Evolutionary conservation across 2,113 vertebrate species (phyloP).

Genomic region (Rana temporaria): DNA sequence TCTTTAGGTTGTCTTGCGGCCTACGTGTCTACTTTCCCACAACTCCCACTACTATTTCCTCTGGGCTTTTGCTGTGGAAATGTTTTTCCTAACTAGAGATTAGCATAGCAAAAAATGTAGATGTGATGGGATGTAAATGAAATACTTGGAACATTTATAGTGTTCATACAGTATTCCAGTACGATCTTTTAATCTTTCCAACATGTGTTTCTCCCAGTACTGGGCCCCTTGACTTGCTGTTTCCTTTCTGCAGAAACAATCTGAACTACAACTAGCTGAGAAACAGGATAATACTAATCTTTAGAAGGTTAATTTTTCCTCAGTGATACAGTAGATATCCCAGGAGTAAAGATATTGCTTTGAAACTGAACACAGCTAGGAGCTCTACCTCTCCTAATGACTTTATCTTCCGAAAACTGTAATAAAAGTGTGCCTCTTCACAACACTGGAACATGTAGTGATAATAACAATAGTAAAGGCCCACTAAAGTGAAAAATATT

Average conservation of each 20-base stretch:
- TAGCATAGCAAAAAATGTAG: constrained; percentile 25
- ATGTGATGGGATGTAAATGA: constrained; percentile 8
- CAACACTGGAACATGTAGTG: neutral
- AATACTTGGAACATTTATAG: constrained; percentile 29
- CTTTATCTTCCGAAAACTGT: neutral
- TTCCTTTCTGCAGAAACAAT: neutral
- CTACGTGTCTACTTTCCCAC: constrained; percentile 46
- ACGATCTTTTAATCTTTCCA: constrained; percentile 27
- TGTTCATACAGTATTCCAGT: constrained; percentile 15
- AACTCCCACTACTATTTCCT: constrained; percentile 37
- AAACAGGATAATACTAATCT: neutral
- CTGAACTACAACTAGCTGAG: neutral
- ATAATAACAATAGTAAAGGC: no score
- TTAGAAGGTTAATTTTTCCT: constrained; percentile 8
- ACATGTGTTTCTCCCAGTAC: constrained; percentile 35
- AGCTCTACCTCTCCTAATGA: neutral
- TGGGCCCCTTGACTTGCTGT: constrained; percentile 17
- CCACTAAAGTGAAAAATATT: no score
- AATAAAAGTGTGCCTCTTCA: neutral
- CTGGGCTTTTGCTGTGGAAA: constrained; percentile 23
- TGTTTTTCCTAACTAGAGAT: constrained; percentile 35
- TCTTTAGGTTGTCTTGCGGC: constrained; percentile 21
- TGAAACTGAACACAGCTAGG: neutral
- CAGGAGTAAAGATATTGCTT: neutral
- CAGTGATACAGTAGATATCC: constrained; percentile 2